A percentile compares a stretch with the other conserved stretches of the same genome.
phyloP scores from a whole-genome alignment of 2,113 vertebrate genomes.

The Ibidorhyncha struthersii region DNA sequence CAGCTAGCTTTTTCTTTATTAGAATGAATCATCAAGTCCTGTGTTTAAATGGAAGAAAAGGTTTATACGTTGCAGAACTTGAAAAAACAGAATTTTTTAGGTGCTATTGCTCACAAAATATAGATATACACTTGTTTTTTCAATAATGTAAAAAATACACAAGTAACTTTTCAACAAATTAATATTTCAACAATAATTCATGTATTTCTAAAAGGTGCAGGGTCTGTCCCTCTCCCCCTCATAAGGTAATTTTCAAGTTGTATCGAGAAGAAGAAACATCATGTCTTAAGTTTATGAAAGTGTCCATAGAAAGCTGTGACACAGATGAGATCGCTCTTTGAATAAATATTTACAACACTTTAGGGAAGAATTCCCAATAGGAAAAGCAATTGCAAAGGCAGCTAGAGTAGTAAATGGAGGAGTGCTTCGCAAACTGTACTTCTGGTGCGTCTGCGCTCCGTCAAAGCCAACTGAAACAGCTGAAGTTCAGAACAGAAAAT shows the following conservation, averaged over 20 bases:
- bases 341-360: neutral
- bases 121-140: neutral
- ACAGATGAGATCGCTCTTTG: neutral
- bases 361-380: neutral
- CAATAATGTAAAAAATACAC: neutral
- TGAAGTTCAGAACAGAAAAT: constrained; percentile 15
- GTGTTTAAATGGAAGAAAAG: neutral
- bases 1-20: neutral
- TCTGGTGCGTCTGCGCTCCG: neutral
- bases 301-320: neutral
- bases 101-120: neutral
- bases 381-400: neutral
- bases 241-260: neutral
- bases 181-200: neutral
- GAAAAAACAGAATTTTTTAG: neutral
- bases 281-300: neutral
- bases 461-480: neutral
- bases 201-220: neutral
- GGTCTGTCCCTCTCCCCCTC: fast-evolving
- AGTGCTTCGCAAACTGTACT: neutral
- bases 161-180: neutral
- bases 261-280: neutral
- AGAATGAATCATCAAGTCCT: neutral
- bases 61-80: neutral
- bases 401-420: neutral